Conservation (phyloP, 2,888 invertebrate species). For the Dendrolimus pini region DNA sequence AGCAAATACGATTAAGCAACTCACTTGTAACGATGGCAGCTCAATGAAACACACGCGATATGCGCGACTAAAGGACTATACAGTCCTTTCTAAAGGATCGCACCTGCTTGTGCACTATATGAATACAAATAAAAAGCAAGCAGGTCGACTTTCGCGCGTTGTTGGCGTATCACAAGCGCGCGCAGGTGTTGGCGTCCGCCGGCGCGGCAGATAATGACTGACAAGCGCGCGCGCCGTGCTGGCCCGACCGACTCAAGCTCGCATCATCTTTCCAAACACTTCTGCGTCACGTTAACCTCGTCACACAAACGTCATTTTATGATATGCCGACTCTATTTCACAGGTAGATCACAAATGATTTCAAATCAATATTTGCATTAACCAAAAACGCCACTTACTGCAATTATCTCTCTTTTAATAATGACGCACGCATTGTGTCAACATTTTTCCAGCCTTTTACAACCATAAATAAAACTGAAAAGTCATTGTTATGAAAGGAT, state of each 20-base stretch:
- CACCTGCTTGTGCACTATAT: constrained; percentile 35
- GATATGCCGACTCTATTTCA: background rate
- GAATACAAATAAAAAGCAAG: constrained; percentile 58
- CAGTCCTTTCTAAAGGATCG: constrained; percentile 43
- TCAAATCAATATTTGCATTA: background rate
- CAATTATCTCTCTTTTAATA: background rate
- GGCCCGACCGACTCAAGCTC: constrained; percentile 13
- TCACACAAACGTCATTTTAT: constrained; percentile 19
- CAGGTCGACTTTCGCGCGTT: constrained; percentile 55
- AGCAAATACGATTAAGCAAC: background rate
- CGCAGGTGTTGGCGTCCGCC: constrained; percentile 46
- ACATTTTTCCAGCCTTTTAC: too few relatives aligned
- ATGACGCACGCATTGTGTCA: background rate
- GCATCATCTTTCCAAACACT: constrained; percentile 11
- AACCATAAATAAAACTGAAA: too few relatives aligned
- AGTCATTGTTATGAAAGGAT: too few relatives aligned
- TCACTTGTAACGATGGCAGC: background rate
- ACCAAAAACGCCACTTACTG: background rate
- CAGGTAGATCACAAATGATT: background rate
- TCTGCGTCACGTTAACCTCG: constrained; percentile 25
- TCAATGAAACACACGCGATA: constrained; percentile 11
- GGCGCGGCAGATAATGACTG: constrained; percentile 48
- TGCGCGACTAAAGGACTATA: constrained; percentile 34
- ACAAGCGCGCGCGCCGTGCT: constrained; percentile 15
- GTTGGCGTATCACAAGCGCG: constrained; percentile 22